A percentile compares a stretch with the other conserved stretches of the same genome.
Evolutionary conservation across 2,113 vertebrate genomes (phyloP).

Genomic region (Oncorhynchus mykiss): DNA sequence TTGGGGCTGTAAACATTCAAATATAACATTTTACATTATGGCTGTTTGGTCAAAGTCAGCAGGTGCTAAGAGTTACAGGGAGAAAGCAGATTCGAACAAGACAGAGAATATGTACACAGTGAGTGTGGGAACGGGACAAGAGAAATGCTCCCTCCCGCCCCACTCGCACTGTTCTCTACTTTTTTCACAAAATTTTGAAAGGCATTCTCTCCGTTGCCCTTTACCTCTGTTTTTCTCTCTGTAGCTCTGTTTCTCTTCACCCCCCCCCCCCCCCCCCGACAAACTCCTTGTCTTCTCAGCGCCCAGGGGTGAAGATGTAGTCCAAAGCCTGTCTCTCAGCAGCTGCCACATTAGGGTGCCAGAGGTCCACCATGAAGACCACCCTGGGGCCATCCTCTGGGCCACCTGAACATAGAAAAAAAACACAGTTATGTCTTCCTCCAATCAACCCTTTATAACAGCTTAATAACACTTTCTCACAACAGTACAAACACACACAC

Average conservation of each 20-base stretch:
- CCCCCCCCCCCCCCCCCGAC: conserved; percentile 34
- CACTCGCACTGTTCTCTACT: no score
- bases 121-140: conserved; percentile 51
- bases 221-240: no score
- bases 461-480: background rate
- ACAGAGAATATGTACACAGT: conserved; percentile 49
- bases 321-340: conserved; percentile 96
- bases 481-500: background rate
- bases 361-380: conserved; percentile 98
- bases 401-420: conserved; percentile 65
- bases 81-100: conserved; percentile 9
- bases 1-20: conserved; percentile 67
- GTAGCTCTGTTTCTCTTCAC: conserved; percentile 18
- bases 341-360: conserved; percentile 95
- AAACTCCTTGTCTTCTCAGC: conserved; percentile 71
- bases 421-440: conserved; percentile 2
- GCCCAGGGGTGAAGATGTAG: conserved; percentile 96
- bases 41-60: background rate
- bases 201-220: conserved; percentile 10
- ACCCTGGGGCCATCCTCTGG: conserved; percentile 89
- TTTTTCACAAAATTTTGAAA: conserved; percentile 9
- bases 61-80: conserved; percentile 35
- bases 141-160: background rate
- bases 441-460: background rate
- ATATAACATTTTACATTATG: conserved; percentile 44